A percentile compares a stretch with the other conserved stretches of the same genome.
These are phyloP conservation scores for Drosophila fungiperda DNA, from an alignment of 2,888 invertebrate genomes.

Conservation along the genomic window DNA sequence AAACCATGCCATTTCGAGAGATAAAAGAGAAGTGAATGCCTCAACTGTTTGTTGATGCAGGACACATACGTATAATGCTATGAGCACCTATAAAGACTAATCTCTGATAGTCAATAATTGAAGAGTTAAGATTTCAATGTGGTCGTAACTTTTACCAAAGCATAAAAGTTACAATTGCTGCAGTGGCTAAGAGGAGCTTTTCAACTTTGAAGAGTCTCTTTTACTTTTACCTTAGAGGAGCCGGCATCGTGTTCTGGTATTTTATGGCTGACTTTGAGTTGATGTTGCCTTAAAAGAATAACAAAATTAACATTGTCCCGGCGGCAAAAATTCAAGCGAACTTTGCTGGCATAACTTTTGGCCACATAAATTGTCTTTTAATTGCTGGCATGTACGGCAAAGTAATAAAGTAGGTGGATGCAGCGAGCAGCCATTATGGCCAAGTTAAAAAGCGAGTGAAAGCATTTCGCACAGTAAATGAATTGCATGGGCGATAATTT, in stretches of 20 bases:
- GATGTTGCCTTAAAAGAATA: constrained; percentile 31
- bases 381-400: constrained; percentile 47
- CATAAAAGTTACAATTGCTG: constrained; percentile 44
- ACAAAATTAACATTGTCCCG: constrained; percentile 31
- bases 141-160: constrained; percentile 32
- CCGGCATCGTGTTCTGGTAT: background rate
- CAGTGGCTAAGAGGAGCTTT: constrained; percentile 9
- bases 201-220: background rate
- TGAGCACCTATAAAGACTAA: constrained; percentile 10
- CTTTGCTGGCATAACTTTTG: constrained; percentile 48
- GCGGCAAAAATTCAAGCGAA: constrained; percentile 25
- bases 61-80: constrained; percentile 1
- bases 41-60: constrained; percentile 35
- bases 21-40: background rate
- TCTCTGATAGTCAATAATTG: constrained; percentile 50
- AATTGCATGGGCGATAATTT: constrained; percentile 63
- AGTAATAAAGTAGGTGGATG: constrained; percentile 22
- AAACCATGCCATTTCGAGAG: constrained; percentile 18
- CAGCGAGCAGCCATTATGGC: constrained; percentile 29
- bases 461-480: constrained; percentile 33
- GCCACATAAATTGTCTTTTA: constrained; percentile 72
- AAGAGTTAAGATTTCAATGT: constrained; percentile 46
- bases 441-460: constrained; percentile 15
- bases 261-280: constrained; percentile 20
- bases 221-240: constrained; percentile 1